These are phyloP conservation scores for Trachelus troglodyta DNA, from an alignment of 2,888 invertebrate species.

Conservation along the genomic window DNA sequence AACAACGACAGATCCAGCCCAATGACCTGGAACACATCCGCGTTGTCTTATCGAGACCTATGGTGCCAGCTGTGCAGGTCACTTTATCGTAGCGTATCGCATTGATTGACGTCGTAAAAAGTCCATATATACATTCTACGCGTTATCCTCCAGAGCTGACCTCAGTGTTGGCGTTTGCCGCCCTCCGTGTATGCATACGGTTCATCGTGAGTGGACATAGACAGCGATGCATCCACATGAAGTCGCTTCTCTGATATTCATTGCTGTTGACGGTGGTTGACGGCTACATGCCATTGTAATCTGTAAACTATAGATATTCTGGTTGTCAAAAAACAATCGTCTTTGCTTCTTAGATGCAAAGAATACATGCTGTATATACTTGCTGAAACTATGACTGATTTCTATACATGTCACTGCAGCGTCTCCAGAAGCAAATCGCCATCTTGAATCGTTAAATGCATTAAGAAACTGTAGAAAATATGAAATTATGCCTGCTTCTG, in stretches of 20 bases:
- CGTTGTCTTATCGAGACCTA: not conserved
- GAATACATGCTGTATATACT: not conserved
- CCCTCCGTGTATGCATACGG: not conserved
- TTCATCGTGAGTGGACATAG: not conserved
- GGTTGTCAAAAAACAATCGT: not conserved
- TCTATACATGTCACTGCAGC: no score
- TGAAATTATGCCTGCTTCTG: not conserved
- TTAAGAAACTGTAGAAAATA: not conserved
- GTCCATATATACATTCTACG: not conserved
- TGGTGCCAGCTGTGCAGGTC: not conserved
- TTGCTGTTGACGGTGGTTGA: not conserved
- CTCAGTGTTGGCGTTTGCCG: not conserved
- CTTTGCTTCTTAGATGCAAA: not conserved
- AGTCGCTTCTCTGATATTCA: not conserved
- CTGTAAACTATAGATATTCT: not conserved
- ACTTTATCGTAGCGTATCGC: not conserved
- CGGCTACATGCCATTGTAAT: not conserved
- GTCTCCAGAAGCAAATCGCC: no score
- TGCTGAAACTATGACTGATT: not conserved
- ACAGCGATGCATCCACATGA: not conserved
- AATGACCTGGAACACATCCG: not conserved
- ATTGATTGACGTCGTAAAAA: not conserved
- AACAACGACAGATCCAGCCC: not conserved
- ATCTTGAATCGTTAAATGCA: not conserved
- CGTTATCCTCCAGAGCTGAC: slow-evolving; percentile 17